A percentile compares a stretch with the other conserved stretches of the same genome.
These are phyloP conservation scores for Lindbergichthys nudifrons DNA, from an alignment of 2,797 vertebrate species.

Conservation along the genomic window DNA sequence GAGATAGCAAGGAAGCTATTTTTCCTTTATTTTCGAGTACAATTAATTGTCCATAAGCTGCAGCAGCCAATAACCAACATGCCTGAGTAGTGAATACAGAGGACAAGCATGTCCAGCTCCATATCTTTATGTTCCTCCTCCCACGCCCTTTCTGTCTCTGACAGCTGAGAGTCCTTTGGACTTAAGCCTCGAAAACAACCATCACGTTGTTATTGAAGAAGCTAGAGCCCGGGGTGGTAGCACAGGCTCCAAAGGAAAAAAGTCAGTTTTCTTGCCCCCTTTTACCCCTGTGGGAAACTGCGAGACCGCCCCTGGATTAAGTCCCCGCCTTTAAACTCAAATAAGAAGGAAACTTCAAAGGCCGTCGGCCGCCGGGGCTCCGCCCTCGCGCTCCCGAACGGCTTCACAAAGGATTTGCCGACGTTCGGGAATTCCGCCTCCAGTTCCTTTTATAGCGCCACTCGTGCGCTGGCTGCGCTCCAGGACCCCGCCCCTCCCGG, in stretches of 20 bases:
- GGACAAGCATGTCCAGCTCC: slow-evolving; percentile 65
- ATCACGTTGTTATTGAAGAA: slow-evolving; percentile 71
- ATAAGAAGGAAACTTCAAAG: slow-evolving; percentile 83
- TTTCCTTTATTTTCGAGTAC: no score
- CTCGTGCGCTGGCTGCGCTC: slow-evolving; percentile 80
- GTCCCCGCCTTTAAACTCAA: slow-evolving; percentile 82
- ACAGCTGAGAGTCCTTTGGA: slow-evolving; percentile 72
- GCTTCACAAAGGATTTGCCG: slow-evolving; percentile 87
- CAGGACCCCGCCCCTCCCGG: slow-evolving; percentile 77
- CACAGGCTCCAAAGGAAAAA: slow-evolving; percentile 65
- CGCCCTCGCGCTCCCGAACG: slow-evolving; percentile 79
- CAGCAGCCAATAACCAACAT: slow-evolving; percentile 52
- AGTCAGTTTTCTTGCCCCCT: slow-evolving; percentile 77
- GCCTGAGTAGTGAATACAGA: slow-evolving; percentile 61
- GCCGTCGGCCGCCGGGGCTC: slow-evolving; percentile 76
- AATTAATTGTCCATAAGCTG: slow-evolving; percentile 32
- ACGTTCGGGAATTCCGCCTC: slow-evolving; percentile 86
- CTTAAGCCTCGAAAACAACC: slow-evolving; percentile 73
- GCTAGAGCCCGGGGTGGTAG: slow-evolving; percentile 69
- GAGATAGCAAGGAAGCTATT: no score
- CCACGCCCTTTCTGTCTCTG: slow-evolving; percentile 65
- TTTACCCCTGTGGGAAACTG: slow-evolving; percentile 80
- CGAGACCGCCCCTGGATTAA: slow-evolving; percentile 82
- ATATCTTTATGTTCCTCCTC: slow-evolving; percentile 62
- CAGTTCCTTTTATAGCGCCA: slow-evolving; percentile 85